phyloP scores from a whole-genome alignment of 2,113 vertebrate genomes.

The Empidonax alnorum region DNA sequence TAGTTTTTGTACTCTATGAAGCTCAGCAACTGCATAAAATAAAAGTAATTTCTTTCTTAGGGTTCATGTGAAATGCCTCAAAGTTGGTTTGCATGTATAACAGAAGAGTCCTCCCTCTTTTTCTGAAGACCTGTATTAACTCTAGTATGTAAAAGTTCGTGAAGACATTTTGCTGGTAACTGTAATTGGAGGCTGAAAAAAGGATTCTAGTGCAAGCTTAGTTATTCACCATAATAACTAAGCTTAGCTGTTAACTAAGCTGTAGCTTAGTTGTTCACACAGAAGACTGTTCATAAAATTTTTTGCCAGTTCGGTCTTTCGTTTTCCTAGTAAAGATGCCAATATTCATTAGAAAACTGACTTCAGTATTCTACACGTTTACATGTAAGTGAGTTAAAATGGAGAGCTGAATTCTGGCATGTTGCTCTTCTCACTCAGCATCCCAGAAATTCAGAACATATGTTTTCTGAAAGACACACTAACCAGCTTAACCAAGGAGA shows the following conservation, averaged over 20 bases:
- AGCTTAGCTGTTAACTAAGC: neutral
- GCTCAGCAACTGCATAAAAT: neutral
- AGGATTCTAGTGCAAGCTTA: conserved; percentile 47
- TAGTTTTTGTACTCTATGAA: neutral
- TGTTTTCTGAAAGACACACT: conserved; percentile 34
- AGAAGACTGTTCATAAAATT: conserved; percentile 49
- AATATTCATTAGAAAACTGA: conserved; percentile 62
- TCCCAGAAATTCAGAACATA: conserved; percentile 59
- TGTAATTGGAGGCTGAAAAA: conserved; percentile 55
- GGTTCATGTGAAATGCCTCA: neutral
- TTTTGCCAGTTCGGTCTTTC: conserved; percentile 50
- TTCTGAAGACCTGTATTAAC: neutral
- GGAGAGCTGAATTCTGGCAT: conserved; percentile 11
- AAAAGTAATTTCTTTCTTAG: neutral
- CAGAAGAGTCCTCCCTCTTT: neutral
- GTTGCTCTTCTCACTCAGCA: conserved; percentile 37
- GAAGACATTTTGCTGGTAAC: conserved; percentile 43
- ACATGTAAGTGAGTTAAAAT: neutral
- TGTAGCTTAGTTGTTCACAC: conserved; percentile 68
- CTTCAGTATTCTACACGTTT: neutral
- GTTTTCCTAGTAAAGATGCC: conserved; percentile 58
- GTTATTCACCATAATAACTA: no score
- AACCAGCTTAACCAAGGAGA: conserved; percentile 19
- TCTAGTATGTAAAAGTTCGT: neutral
- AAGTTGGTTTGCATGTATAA: neutral